Evolutionary conservation across 2,113 vertebrate genomes (phyloP).

Genomic region (Alouatta palliata): DNA sequence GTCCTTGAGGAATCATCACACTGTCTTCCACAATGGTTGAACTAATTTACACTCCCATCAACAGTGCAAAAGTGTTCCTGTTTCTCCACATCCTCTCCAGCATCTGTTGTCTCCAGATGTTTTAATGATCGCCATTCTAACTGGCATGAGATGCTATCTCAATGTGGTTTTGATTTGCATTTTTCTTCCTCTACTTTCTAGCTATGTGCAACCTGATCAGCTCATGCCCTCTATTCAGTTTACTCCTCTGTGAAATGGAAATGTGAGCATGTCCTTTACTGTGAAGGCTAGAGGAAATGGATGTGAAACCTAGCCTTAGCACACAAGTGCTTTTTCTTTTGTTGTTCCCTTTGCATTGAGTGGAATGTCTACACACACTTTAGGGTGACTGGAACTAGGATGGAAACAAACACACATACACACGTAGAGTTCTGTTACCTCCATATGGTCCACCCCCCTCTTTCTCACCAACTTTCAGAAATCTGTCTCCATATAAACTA

Average conservation of each 20-base stretch:
- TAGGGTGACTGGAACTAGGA: not conserved
- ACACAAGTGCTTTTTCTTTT: not conserved
- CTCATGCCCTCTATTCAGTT: not conserved
- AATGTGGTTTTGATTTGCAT: no score
- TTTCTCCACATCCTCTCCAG: no score
- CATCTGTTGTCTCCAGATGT: no score
- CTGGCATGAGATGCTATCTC: no score
- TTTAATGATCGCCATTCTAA: no score
- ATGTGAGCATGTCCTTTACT: not conserved
- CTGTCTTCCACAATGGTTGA: no score
- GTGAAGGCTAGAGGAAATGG: not conserved
- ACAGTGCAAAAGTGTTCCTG: no score
- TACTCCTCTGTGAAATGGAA: not conserved
- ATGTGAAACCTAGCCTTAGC: not conserved
- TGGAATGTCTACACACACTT: not conserved
- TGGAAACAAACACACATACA: not conserved
- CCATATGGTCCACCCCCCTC: fast-evolving
- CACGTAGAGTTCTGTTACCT: not conserved
- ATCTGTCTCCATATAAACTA: not conserved
- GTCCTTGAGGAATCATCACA: no score
- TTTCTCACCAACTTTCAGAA: not conserved
- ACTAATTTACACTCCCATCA: no score
- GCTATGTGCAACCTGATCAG: not conserved
- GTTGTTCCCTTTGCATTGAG: not conserved
- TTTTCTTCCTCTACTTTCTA: not conserved